phyloP scores from a whole-genome alignment of 2,113 vertebrate species.

The Elephas maximus region DNA sequence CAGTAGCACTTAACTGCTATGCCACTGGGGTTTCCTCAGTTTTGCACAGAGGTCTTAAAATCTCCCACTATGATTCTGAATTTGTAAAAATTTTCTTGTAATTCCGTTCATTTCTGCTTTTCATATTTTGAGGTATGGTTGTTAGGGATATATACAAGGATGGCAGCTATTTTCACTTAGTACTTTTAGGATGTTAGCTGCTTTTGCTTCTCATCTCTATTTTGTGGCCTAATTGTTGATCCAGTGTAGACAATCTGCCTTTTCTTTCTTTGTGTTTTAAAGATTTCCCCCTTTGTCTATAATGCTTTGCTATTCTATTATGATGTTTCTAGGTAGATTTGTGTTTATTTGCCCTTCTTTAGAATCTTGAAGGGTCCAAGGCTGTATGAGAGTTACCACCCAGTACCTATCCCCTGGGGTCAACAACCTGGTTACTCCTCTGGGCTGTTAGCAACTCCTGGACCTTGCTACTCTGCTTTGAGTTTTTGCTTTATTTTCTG shows the following conservation, averaged over 20 bases:
- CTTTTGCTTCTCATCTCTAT: neutral
- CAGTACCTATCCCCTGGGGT: neutral
- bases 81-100: conserved; percentile 21
- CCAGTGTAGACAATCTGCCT: neutral
- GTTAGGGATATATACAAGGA: neutral
- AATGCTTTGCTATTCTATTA: neutral
- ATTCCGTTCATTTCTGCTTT: neutral
- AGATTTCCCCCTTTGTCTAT: neutral
- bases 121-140: neutral
- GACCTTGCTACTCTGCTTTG: conserved; percentile 1
- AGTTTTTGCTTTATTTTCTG: conserved; percentile 48
- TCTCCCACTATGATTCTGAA: neutral
- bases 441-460: neutral
- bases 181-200: conserved; percentile 35
- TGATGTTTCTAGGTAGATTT: neutral
- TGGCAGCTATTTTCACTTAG: conserved; percentile 2
- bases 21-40: neutral
- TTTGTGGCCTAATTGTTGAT: neutral
- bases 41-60: neutral
- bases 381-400: neutral
- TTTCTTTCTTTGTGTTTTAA: neutral
- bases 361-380: neutral
- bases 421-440: neutral
- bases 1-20: no score
- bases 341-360: neutral